Evolutionary conservation across 1,140 invertebrate species (phyloP), one percentile per base, ranked within the genome.

Genomic region (Drosophila aff.): DNA sequence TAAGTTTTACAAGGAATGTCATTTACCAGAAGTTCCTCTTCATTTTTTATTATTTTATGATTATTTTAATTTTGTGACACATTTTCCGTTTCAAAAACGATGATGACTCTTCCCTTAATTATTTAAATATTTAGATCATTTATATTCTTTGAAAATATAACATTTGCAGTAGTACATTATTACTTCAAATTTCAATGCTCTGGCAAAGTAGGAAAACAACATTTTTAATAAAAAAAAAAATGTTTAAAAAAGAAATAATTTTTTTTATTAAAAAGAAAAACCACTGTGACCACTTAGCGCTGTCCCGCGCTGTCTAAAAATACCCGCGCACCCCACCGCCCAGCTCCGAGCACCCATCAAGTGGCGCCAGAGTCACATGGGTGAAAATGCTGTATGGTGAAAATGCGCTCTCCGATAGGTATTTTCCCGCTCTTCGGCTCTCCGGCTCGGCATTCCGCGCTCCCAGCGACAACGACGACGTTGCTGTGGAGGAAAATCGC

Each of bases 251-350:
- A 16, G 0, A 9, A 1, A 16, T 1, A 13, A 2, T 4, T 26
- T 28, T 28, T 28, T 11, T 18, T 5, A 10, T 11, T 16, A 15
- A 10, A 21, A 28, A n/a, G 13, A n/a, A 21, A 15, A 16, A 21
- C 62, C 83, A 87, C 43, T 82, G 84, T 87, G 44, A 21, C 44
- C 67, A 75, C 65, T 86, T 60, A 64, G 49, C 50, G 72, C 65
- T 64, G 82, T 83, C 81, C 84, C 84, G 84, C 84, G 49, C 59
- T 33, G 9, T 60, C 84, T 87, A 89, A 72, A 87, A 87, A 87
- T 87, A 87, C 81, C 79, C 83, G 60, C 50, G 15, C 53, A 16
- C 53, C 53, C 33, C 53, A 40, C 53, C 52, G 33, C 81, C 71
- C 83, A 64, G 57, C 77, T 46, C 28, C 23, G 41, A 40, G 52